Base-by-base conservation (phyloP, 1,140 invertebrate genomes). In the Drosophila nebulosa region DNA sequence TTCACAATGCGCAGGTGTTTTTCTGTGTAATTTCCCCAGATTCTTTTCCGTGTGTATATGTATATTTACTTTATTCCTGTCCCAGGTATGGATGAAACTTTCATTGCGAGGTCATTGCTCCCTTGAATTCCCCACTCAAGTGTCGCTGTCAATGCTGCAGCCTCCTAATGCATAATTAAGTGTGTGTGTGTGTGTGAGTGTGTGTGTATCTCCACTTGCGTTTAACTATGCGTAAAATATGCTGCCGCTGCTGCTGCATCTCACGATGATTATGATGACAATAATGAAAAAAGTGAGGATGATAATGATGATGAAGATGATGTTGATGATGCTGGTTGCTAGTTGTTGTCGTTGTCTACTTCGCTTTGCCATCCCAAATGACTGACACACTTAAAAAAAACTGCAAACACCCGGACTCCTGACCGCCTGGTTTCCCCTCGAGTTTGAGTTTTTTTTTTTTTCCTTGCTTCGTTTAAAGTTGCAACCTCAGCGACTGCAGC, bases 101-200 rank as follows among this genome's bases (percentile, higher is more conserved):
- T 35, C 6, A 50, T 5, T 14, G 3, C 22, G 32, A 66, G 80
- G 64, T 77, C 77, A 66, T 70, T 86, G 77, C 85, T 80, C 80
- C 63, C 22, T 30, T 14, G 32, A 16, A 22, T 55, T 57, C 39
- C 18, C 10, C 14, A 35, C 39, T 46, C 56, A 53, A 71, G 69
- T 74, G 59, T 53, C 55, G 55, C 65, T 84, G 65, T 77, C 77
- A 85, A 72, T 80, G 73, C 74, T 71, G 71, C 75, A 66, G 78
- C 74, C 46, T 60, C 60, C 72, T 88, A 88, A 88, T 88, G 83
- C 83, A 88, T 88, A 88, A 88, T 88, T 88, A 88, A 88, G 83
- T 88, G 72, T 53, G 55, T 35, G 62, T 69, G 61, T 53, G 30
- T 68, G 56, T 77, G 58, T 30, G n/a, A n/a, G 53, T 55, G 18